Evolutionary conservation across 2,113 vertebrate species (phyloP), one percentile per base, ranked within the genome.

Genomic region (Oryzias melastigma): DNA sequence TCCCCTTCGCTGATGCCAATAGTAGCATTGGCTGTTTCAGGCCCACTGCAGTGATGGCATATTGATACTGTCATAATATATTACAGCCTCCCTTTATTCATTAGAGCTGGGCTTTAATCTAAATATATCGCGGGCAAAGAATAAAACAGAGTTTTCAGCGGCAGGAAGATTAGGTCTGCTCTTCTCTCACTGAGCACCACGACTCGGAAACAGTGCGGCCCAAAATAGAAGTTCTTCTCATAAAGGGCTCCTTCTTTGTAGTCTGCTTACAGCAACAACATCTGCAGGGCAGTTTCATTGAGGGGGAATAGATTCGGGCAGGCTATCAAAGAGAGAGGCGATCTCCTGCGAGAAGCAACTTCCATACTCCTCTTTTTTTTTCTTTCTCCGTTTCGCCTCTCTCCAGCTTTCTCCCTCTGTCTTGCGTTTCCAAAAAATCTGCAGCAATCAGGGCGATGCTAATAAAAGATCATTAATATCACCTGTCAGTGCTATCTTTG

Each of bases 171-270:
- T 70, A 79, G 78, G 60, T 73, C 78, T 63, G 75, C 63, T 73
- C 87, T 88, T 72, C 82, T 85, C 77, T 87, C 50, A 1, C 79
- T 77, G 82, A 89, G 83, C 84, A 17, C 79, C 81, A 70, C 58
- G 52, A 65, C 85, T 88, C 79, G 91, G 88, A 92, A 91, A 91
- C 73, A 77, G 79, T 62, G 83, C 65, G 71, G 80, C 86, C 89
- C 76, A 77, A 92, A 93, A 93, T 93, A 93, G 91, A 91, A 75
- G 80, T 70, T 73, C 80, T 73, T 48, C 89, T 91, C 90, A 92
- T 91, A 91, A 92, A 92, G 90, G 86, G 85, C 85, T 89, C 85
- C 85, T 91, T 92, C 91, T 93, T 92, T 92, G 92, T 93, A 92
- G 90, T 92, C 83, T 14, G 83, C 81, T 60, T 83, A 81, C 78